A percentile compares a stretch with the other conserved stretches of the same genome.
These are phyloP conservation scores for Euproctis similis DNA, from an alignment of 2,888 invertebrate species.

Conservation along the genomic window DNA sequence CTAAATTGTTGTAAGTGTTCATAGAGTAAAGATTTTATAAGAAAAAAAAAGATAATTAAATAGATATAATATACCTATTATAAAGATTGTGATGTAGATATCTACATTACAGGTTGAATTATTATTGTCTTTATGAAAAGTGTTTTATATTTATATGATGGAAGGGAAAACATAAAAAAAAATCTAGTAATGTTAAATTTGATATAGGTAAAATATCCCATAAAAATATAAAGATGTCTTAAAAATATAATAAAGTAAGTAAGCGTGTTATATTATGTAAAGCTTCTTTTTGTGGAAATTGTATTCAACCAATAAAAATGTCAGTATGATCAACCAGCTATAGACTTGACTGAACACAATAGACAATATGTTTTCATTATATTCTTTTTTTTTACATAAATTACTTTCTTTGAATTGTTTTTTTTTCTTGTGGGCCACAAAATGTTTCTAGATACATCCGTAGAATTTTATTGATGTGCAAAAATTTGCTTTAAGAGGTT, in stretches of 20 bases:
- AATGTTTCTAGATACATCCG: neutral
- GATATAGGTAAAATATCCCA: constrained; percentile 16
- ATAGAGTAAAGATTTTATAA: constrained; percentile 62
- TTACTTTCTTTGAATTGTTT: no score
- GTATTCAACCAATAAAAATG: constrained; percentile 5
- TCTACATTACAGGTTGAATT: constrained; percentile 30
- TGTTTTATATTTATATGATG: no score
- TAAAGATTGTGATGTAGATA: no score
- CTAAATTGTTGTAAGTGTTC: constrained; percentile 73
- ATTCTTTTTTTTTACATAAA: no score
- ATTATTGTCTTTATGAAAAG: constrained; percentile 30
- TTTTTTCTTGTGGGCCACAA: no score
- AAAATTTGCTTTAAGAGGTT: constrained; percentile 32
- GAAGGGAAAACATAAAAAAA: no score
- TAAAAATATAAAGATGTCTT: constrained; percentile 43
- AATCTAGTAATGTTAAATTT: neutral
- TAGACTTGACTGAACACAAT: constrained; percentile 35
- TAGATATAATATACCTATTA: constrained; percentile 33
- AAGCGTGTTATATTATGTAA: constrained; percentile 13
- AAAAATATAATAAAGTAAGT: constrained; percentile 20
- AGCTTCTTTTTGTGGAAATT: constrained; percentile 12
- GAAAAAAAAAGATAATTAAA: constrained; percentile 38
- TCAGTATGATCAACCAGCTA: constrained; percentile 24
- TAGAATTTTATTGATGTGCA: constrained; percentile 8
- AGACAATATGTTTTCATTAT: constrained; percentile 52